Conservation (phyloP, 2,797 vertebrate species). For the Tragelaphus eurycerus region DNA sequence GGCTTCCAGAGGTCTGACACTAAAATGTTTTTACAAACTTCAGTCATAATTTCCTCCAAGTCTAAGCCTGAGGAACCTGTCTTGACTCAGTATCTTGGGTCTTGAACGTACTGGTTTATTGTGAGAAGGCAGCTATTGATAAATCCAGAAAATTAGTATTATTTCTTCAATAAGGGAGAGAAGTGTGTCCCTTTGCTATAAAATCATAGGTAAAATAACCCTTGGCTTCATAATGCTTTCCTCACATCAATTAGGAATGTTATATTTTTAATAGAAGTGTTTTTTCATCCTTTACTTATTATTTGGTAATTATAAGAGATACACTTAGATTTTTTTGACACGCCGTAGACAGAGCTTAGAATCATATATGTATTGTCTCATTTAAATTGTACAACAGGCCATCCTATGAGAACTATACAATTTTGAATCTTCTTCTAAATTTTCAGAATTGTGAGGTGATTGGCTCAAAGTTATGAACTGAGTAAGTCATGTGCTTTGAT, state of each 20-base stretch:
- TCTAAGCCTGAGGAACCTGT: neutral
- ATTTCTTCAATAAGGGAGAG: neutral
- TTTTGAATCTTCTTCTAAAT: neutral
- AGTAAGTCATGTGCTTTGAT: neutral
- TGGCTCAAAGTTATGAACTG: neutral
- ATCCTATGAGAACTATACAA: neutral
- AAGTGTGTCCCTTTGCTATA: neutral
- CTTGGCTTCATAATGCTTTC: neutral
- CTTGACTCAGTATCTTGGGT: neutral
- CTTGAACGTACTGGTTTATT: neutral
- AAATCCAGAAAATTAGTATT: neutral
- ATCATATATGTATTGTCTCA: neutral
- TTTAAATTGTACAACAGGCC: neutral
- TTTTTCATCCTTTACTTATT: neutral
- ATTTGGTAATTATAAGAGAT: neutral
- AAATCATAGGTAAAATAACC: neutral
- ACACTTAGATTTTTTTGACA: neutral
- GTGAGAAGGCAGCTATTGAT: accelerated
- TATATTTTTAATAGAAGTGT: neutral
- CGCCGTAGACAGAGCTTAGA: neutral
- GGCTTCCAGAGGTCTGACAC: neutral
- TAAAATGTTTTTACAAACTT: neutral
- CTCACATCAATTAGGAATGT: neutral
- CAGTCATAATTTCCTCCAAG: neutral
- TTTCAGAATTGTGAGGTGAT: neutral